Base-by-base conservation (phyloP, 2,113 vertebrate species). In the Trematocara marginatum region DNA sequence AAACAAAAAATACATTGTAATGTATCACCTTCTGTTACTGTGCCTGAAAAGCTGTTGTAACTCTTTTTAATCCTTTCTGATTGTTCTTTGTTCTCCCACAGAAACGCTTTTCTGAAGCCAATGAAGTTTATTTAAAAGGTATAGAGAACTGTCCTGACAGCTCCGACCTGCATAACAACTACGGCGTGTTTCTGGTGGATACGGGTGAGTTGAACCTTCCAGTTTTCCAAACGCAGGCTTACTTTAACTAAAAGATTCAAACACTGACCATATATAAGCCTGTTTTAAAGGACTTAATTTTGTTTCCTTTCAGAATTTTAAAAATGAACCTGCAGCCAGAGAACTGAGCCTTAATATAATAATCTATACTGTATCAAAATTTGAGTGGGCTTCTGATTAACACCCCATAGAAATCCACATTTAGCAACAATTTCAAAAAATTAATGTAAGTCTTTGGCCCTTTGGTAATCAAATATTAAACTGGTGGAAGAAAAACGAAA, bases 141-240 rank as follows among this genome's bases (percentile, higher is more conserved):
- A 97, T 99, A 85, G 96, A 97, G 92, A 97, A 97, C 54, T 99
- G 98, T 59, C 97, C 98, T 0, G 98, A 99, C 84, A 99, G 96
- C 93, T 98, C 98, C 0, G 98, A 99, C 93, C 96, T 99, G 52
- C 97, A 99, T 88, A 99, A 99, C 86, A 99, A 99, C 94, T 99
- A 98, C 0, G 98, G 98, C 0, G 99, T 99, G 76, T 99, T 99
- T 92, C 94, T 99, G 88, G 98, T 99, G 47, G 98, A 99, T 79
- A 96, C 97, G 0, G 98, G 99, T 99, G 91, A 97, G 97, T 88
- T 40, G 1, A 80, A 13, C 4, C 29, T 7, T 3, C 12, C 1
- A 1, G 26, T 16, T 80, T 13, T 51, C 4, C 6, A 69, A 69
- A 69, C 3, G 4, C 2, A 69, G n/a, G 6, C n/a, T 69, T 69